These are phyloP conservation scores for Drosophila mayaguana DNA, from an alignment of 2,888 invertebrate genomes.

Conservation along the genomic window DNA sequence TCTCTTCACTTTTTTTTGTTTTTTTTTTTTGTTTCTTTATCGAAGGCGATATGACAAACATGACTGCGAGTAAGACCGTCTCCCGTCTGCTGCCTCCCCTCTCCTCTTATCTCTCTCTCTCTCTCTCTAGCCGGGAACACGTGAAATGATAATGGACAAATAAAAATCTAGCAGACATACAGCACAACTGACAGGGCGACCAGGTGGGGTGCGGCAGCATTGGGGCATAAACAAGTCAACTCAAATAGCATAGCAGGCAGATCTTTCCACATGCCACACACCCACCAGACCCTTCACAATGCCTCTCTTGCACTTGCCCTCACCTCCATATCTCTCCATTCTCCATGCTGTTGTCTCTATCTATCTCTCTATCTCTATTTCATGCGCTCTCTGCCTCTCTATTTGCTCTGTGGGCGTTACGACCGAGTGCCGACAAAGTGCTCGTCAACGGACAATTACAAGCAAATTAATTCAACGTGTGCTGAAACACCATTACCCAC, in stretches of 20 bases:
- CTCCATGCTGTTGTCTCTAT: neutral
- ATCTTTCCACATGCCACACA: constrained; percentile 17
- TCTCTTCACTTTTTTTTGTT: constrained; percentile 11
- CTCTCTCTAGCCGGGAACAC: constrained; percentile 2
- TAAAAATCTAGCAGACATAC: constrained; percentile 49
- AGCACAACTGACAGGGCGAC: neutral
- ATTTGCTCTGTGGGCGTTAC: constrained; percentile 52
- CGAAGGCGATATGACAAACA: constrained; percentile 69
- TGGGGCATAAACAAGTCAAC: constrained; percentile 40
- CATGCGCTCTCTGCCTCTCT: constrained; percentile 1
- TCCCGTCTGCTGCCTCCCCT: neutral
- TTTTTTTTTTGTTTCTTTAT: constrained; percentile 57
- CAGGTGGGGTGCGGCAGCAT: neutral
- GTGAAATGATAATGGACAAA: constrained; percentile 66
- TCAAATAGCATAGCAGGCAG: constrained; percentile 31
- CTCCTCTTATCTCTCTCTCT: neutral
- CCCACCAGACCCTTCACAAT: neutral
- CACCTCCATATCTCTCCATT: neutral
- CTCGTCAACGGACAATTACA: constrained; percentile 79
- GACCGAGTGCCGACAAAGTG: constrained; percentile 72
- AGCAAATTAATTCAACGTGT: constrained; percentile 75
- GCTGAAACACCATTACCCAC: constrained; percentile 4
- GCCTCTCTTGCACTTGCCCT: neutral
- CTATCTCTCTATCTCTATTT: neutral
- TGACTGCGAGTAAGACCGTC: constrained; percentile 52